Percentiles rank a stretch among this genome's conserved stretches.
Conservation (phyloP, 2,797 vertebrate genomes). For the Kryptopterus vitreolus region DNA sequence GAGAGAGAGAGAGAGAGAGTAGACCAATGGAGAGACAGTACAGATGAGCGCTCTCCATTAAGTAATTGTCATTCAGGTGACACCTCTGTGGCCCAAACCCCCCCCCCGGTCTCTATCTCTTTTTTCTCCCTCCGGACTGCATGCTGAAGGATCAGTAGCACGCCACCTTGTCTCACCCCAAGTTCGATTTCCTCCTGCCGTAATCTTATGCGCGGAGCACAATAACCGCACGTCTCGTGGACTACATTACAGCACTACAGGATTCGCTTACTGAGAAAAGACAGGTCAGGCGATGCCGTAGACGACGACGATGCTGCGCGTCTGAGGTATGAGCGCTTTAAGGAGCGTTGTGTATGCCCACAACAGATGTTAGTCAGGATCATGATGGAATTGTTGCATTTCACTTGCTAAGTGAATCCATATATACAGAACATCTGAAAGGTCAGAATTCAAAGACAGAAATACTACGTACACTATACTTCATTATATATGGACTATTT, state of each 20-base stretch:
- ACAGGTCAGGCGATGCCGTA: background rate
- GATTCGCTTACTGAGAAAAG: slow-evolving; percentile 32
- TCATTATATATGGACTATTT: background rate
- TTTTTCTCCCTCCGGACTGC: background rate
- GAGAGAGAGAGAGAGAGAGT: slow-evolving; percentile 1
- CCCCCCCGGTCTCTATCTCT: slow-evolving; percentile 22
- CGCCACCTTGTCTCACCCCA: slow-evolving; percentile 29
- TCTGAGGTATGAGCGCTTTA: background rate
- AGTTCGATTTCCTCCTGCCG: slow-evolving; percentile 21
- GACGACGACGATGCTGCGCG: background rate
- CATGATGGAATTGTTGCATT: background rate
- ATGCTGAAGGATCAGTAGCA: slow-evolving; percentile 25
- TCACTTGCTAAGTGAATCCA: background rate
- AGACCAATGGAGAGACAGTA: slow-evolving; percentile 6
- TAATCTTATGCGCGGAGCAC: slow-evolving; percentile 19
- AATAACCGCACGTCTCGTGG: slow-evolving; percentile 16
- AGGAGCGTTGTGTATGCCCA: background rate
- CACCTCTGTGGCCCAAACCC: slow-evolving; percentile 12
- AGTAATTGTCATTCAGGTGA: slow-evolving; percentile 55
- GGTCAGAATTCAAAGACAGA: background rate
- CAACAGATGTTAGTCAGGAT: background rate
- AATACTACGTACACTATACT: background rate
- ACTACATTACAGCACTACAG: slow-evolving; percentile 24
- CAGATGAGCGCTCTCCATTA: slow-evolving; percentile 58
- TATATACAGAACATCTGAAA: background rate